phyloP scores from a whole-genome alignment of 2,113 vertebrate species.

The Corvus cornix region DNA sequence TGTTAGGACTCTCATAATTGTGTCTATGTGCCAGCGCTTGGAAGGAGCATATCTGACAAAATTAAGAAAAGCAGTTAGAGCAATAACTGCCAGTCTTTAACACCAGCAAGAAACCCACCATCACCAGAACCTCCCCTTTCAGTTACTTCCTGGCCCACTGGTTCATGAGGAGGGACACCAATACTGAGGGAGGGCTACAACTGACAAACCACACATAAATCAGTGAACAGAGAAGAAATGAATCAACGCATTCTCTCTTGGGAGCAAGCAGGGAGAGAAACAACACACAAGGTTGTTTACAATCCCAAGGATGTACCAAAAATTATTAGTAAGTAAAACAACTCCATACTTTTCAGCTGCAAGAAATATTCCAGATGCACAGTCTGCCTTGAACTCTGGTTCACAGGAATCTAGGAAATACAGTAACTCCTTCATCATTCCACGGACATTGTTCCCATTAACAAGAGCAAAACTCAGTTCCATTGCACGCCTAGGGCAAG shows the following conservation, averaged over 20 bases:
- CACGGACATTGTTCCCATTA: conserved; percentile 98
- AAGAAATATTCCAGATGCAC: conserved; percentile 97
- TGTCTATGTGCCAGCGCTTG: conserved; percentile 99
- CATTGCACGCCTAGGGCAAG: conserved; percentile 89
- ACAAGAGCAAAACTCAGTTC: conserved; percentile 98
- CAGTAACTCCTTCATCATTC: conserved; percentile 99
- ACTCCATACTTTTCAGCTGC: conserved; percentile 94
- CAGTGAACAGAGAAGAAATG: neutral
- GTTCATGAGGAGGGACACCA: neutral
- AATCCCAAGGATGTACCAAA: neutral
- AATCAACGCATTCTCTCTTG: neutral
- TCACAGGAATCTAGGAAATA: conserved; percentile 99
- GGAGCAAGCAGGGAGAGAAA: neutral
- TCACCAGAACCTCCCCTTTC: neutral
- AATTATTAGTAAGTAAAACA: neutral
- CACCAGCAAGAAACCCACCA: neutral
- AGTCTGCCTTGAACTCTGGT: conserved; percentile 98
- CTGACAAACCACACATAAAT: neutral
- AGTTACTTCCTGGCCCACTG: neutral
- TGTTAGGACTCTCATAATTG: conserved; percentile 97
- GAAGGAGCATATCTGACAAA: conserved; percentile 92
- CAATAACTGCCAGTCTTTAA: neutral
- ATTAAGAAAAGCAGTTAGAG: neutral
- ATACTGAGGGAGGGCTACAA: neutral
- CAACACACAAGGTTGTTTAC: neutral